Evolutionary conservation across 2,888 invertebrate species (phyloP), one percentile per base, ranked within the genome.

Genomic region (Creontiades dilutus): DNA sequence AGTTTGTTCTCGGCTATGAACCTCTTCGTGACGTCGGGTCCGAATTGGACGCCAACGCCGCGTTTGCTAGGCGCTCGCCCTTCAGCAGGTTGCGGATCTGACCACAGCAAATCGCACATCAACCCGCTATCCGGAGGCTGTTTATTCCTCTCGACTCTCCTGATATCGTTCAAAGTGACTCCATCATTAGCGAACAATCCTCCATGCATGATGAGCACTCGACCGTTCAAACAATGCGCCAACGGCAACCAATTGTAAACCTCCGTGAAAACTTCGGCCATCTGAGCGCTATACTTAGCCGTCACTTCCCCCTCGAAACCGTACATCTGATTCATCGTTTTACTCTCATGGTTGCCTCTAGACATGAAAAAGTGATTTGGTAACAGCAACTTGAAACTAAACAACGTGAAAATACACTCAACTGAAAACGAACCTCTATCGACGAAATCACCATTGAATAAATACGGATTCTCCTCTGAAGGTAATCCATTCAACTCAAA

Each of bases 381-480:
- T 94, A 96, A 99, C 84, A 99, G 94, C 91, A 99, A 94, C 93
- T 99, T 99, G 94, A 98, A 99, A 91, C 98, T 98, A 93, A 99
- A 98, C 91, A 99, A 94, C 12, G 97, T 97, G 93, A 99, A 98
- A 93, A 99, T 99, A 93, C 99, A 99, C 94, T 99, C 99, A 48
- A 99, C 99, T 55, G 99, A 99, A 94, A 99, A 99, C 0, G 99
- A 99, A 16, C 99, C 99, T 94, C 99, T 95, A 94, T 99, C 99
- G 23, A 99, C 99, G 94, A 99, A 99, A 94, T 99, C 99, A 90
- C 99, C 99, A 93, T 99, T 99, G 94, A 99, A 99, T 92, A 99
- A 94, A 82, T 99, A 99, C 87, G 99, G 99, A 94, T 99, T 99
- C 47, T 95, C 96, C 93, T 97, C 96, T 0, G 98, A 98, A 11